These are phyloP conservation scores for Philonicus albiceps DNA, from an alignment of 2,888 invertebrate genomes.

Conservation along the genomic window DNA sequence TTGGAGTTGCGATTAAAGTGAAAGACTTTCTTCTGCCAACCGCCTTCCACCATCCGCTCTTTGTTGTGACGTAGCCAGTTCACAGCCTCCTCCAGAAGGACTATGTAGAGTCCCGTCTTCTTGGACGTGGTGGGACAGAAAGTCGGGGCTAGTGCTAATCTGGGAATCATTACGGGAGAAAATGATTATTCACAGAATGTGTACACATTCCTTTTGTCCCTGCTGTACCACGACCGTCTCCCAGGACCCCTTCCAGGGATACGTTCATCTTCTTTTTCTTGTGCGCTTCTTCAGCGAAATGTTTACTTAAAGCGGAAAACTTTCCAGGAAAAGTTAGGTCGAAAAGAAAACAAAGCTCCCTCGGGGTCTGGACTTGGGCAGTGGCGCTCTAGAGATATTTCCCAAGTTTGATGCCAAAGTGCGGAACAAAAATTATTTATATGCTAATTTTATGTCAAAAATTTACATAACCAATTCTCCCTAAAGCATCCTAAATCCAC, in stretches of 20 bases:
- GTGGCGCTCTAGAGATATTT: not conserved
- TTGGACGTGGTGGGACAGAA: not conserved
- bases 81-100: not conserved
- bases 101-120: not conserved
- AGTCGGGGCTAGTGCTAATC: not conserved
- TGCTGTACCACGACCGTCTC: not conserved
- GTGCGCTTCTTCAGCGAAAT: not conserved
- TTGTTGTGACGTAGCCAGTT: not conserved
- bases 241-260: not conserved
- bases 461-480: slow-evolving; percentile 35
- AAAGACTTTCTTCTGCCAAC: not conserved
- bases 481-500: slow-evolving; percentile 35
- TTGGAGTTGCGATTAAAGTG: not conserved
- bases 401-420: slow-evolving; percentile 20
- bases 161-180: slow-evolving; percentile 14
- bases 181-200: not conserved
- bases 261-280: not conserved
- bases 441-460: slow-evolving; percentile 33
- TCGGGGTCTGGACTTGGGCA: not conserved
- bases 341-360: slow-evolving; percentile 19
- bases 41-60: not conserved
- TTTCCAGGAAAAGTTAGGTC: not conserved
- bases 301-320: slow-evolving; percentile 11
- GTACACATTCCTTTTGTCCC: not conserved
- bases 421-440: slow-evolving; percentile 36